Conservation (phyloP, 2,797 vertebrate genomes). For the Bovichtus variegatus region DNA sequence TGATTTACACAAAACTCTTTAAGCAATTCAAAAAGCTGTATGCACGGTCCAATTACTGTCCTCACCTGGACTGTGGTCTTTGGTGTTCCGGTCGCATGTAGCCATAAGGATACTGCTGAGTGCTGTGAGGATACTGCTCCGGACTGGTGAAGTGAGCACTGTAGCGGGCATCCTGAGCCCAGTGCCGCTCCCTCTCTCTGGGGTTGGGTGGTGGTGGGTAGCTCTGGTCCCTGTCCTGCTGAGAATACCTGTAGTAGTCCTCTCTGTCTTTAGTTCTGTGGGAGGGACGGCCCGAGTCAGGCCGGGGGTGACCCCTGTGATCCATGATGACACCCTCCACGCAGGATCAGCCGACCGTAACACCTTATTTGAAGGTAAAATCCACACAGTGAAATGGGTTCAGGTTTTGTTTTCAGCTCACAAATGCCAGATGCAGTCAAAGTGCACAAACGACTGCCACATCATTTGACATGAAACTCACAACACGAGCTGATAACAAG, state of each 20-base stretch:
- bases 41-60: constrained; percentile 3
- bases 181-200: constrained; percentile 61
- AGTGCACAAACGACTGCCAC: constrained; percentile 80
- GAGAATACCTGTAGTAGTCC: constrained; percentile 55
- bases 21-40: neutral
- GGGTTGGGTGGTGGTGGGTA: constrained; percentile 47
- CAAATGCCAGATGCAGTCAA: constrained; percentile 63
- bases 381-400: neutral
- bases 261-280: constrained; percentile 65
- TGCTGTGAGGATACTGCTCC: constrained; percentile 58
- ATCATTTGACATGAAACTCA: constrained; percentile 66
- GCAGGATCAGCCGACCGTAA: neutral
- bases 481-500: constrained; percentile 63
- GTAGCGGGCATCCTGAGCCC: constrained; percentile 67
- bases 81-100: constrained; percentile 56
- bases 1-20: neutral
- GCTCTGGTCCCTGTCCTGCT: constrained; percentile 57
- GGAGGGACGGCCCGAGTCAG: constrained; percentile 39
- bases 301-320: constrained; percentile 62
- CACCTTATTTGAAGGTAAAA: neutral
- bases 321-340: constrained; percentile 70
- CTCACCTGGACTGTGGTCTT: constrained; percentile 78
- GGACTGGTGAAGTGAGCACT: constrained; percentile 42
- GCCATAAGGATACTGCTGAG: constrained; percentile 55
- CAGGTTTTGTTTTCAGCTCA: constrained; percentile 35